Base-by-base conservation (phyloP, 2,797 vertebrate genomes). In the Nasua narica region DNA sequence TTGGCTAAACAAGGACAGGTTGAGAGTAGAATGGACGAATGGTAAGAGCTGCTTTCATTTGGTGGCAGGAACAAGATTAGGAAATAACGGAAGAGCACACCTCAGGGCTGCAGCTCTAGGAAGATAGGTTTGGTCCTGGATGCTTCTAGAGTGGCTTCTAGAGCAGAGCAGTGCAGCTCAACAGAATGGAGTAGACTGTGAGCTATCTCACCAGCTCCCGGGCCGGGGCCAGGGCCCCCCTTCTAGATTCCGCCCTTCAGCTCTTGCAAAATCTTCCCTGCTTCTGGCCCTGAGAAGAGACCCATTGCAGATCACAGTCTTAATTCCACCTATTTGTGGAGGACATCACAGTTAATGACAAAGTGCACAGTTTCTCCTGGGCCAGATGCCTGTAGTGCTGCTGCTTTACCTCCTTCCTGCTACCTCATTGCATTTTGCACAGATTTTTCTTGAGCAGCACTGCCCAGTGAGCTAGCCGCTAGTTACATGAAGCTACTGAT, bases 81-180 rank as follows among this genome's bases (percentile, higher is more conserved):
- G 76, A 79, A 19, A 74, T 21, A 86, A 81, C 0, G 40, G 48
- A 62, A 72, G 18, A 16, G 5, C 23, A 56, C 5, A 56, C 15
- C 2, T 1, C 12, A 15, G 18, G 4, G 1, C 4, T 48, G 3
- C 18, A 11, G n/a, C 9, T 29, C 52, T 32, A 43, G 67, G 43
- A 69, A 52, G 40, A 27, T 11, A 3, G 11, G 7, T 7, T 23
- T 43, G 29, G 27, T 16, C 25, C 37, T 72, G 3, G 8, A 15
- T 50, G 3, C 7, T 54, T 6, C 15, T 27, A 0, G n/a, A 19
- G 8, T 25, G 32, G 32, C 18, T 89, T 74, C 50, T 16, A 10
- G 25, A 58, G 56, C 56, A 58, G 23, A 85, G 40, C 13, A 65
- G 35, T 29, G 32, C 23, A 56, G 16, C 32, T 86, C 40, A 48